A percentile compares a stretch with the other conserved stretches of the same genome.
These are phyloP conservation scores for Phalacrocorax brasilianus DNA, from an alignment of 2,113 vertebrate genomes.

Conservation along the genomic window DNA sequence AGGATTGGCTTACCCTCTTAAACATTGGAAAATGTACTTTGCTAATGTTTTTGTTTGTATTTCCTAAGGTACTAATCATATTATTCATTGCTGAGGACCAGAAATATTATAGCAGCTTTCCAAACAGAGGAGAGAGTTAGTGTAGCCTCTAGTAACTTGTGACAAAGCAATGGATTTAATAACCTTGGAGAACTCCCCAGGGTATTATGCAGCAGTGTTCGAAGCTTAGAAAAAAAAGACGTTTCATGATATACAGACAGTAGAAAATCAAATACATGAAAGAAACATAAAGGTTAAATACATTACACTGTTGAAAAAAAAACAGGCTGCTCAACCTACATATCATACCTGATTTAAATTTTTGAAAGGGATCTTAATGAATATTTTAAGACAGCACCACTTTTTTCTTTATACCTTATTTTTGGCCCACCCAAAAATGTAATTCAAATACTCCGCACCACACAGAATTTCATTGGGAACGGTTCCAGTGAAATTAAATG, in stretches of 20 bases:
- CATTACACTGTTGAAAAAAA: background rate
- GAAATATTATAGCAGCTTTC: slow-evolving; percentile 51
- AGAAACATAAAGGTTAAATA: slow-evolving; percentile 37
- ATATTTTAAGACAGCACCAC: background rate
- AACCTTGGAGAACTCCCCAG: slow-evolving; percentile 43
- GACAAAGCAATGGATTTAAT: slow-evolving; percentile 58
- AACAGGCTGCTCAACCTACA: background rate
- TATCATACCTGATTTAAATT: background rate
- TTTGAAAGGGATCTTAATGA: background rate
- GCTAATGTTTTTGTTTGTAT: slow-evolving; percentile 51
- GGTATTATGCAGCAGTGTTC: slow-evolving; percentile 17
- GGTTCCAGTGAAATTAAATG: slow-evolving; percentile 55
- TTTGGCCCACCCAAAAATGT: background rate
- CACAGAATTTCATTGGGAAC: slow-evolving; percentile 59
- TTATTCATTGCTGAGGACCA: slow-evolving; percentile 44
- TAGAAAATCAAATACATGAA: slow-evolving; percentile 52
- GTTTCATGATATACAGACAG: slow-evolving; percentile 29
- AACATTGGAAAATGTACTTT: slow-evolving; percentile 54
- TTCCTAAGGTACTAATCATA: slow-evolving; percentile 48
- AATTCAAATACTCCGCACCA: slow-evolving; percentile 13
- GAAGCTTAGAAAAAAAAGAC: background rate
- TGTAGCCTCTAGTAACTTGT: slow-evolving; percentile 28
- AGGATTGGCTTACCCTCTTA: slow-evolving; percentile 23
- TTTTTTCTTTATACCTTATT: background rate
- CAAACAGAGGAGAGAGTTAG: background rate